Conservation (phyloP, 2,797 vertebrate genomes). For the Odontamblyopus lacepedii region DNA sequence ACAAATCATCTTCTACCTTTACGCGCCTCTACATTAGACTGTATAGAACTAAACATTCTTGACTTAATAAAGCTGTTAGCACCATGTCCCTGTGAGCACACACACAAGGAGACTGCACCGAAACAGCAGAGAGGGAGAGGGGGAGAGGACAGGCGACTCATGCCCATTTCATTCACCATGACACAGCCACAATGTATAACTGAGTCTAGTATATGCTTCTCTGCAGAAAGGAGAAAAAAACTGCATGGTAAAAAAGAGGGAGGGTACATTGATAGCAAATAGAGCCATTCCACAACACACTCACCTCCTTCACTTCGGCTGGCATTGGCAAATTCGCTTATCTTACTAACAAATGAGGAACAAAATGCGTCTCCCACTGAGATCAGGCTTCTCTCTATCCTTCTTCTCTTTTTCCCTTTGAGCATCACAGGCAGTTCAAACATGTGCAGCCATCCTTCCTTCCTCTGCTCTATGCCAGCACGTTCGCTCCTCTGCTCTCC, state of each 20-base stretch:
- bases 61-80: slow-evolving; percentile 61
- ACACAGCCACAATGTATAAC: slow-evolving; percentile 61
- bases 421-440: slow-evolving; percentile 72
- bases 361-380: slow-evolving; percentile 51
- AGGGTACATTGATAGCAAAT: slow-evolving; percentile 52
- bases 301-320: slow-evolving; percentile 82
- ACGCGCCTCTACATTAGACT: slow-evolving; percentile 39
- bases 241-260: slow-evolving; percentile 49
- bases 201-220: slow-evolving; percentile 49
- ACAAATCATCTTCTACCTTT: slow-evolving; percentile 32
- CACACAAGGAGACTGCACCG: slow-evolving; percentile 70
- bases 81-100: slow-evolving; percentile 62
- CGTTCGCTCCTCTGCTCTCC: slow-evolving; percentile 52
- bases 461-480: slow-evolving; percentile 71
- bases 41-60: slow-evolving; percentile 16
- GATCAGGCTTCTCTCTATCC: slow-evolving; percentile 23
- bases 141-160: slow-evolving; percentile 38
- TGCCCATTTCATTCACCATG: slow-evolving; percentile 64
- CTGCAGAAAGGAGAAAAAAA: slow-evolving; percentile 49
- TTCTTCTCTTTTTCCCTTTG: slow-evolving; percentile 34
- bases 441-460: slow-evolving; percentile 77
- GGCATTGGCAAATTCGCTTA: slow-evolving; percentile 74
- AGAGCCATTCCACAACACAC: slow-evolving; percentile 66
- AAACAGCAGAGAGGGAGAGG: slow-evolving; percentile 44
- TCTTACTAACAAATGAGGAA: slow-evolving; percentile 60